Percentiles rank a stretch among this genome's conserved stretches.
These are phyloP conservation scores for Kradibia gibbosae DNA, from an alignment of 1,140 invertebrate genomes.

Conservation along the genomic window DNA sequence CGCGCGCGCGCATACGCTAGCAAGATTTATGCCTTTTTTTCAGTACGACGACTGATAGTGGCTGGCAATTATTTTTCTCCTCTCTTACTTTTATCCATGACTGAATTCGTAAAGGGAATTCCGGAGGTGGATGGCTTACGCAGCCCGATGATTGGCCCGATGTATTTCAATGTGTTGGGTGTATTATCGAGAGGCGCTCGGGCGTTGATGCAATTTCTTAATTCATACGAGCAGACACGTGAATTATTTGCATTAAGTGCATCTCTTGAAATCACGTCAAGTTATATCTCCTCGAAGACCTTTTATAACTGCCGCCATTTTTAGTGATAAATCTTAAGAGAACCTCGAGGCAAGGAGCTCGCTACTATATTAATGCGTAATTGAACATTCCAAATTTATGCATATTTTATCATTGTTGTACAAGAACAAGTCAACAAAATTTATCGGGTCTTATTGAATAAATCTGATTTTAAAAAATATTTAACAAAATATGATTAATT, in stretches of 20 bases:
- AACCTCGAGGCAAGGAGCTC: too few species aligned
- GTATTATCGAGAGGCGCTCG: background rate
- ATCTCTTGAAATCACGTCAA: background rate
- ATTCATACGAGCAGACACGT: background rate
- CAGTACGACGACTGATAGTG: background rate
- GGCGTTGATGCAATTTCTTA: background rate
- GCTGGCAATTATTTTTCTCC: background rate
- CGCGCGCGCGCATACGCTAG: background rate
- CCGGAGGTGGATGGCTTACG: background rate
- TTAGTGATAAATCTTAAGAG: background rate
- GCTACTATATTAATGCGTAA: too few species aligned
- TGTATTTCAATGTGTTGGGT: background rate
- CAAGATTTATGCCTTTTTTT: slow-evolving; percentile 7
- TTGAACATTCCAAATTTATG: too few species aligned
- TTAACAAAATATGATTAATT: too few species aligned
- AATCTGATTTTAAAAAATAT: too few species aligned
- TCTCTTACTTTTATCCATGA: background rate
- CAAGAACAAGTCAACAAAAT: too few species aligned
- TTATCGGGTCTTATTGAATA: too few species aligned
- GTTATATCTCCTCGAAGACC: background rate
- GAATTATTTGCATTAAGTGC: background rate
- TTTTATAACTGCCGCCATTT: slow-evolving; percentile 8
- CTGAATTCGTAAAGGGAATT: background rate
- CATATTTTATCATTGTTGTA: too few species aligned
- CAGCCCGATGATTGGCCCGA: background rate